These are phyloP conservation scores for Heliothis virescens DNA, from an alignment of 1,140 invertebrate species.

Conservation along the genomic window DNA sequence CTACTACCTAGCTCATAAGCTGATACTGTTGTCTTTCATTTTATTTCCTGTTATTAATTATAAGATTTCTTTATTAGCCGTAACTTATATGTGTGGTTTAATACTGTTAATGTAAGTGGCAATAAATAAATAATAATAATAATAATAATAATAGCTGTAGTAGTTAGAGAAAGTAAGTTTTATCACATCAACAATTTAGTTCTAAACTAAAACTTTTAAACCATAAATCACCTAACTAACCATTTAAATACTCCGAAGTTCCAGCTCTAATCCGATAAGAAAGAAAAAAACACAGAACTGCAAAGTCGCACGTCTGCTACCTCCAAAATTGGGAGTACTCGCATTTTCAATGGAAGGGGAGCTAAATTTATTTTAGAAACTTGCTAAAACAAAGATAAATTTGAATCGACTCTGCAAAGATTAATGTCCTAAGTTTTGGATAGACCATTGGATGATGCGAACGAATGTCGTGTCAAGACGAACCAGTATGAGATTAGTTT, in stretches of 20 bases:
- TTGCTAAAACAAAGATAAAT: slow-evolving; percentile 76
- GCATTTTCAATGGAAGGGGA: slow-evolving; percentile 51
- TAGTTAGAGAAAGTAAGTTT: too few species aligned
- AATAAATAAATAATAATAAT: too few species aligned
- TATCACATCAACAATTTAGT: too few species aligned
- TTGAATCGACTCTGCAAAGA: slow-evolving; percentile 67
- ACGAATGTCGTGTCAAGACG: slow-evolving; percentile 62
- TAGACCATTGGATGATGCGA: slow-evolving; percentile 49
- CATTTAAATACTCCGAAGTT: not conserved
- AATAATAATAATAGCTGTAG: too few species aligned
- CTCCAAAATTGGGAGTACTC: slow-evolving; percentile 45
- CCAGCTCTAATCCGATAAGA: not conserved
- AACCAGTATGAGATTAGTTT: slow-evolving; percentile 39
- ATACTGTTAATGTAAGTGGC: too few species aligned
- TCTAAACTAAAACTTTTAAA: too few species aligned
- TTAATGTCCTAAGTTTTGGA: slow-evolving; percentile 70
- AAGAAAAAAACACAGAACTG: not conserved
- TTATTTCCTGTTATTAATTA: too few species aligned
- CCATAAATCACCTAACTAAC: too few species aligned
- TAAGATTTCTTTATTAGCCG: too few species aligned
- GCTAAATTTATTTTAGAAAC: slow-evolving; percentile 70
- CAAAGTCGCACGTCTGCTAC: slow-evolving; percentile 27
- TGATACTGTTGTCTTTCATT: too few species aligned
- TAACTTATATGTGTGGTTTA: too few species aligned
- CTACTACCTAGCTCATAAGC: too few species aligned